phyloP scores from a whole-genome alignment of 2,888 invertebrate species.

The Netelia fuscicornis region DNA sequence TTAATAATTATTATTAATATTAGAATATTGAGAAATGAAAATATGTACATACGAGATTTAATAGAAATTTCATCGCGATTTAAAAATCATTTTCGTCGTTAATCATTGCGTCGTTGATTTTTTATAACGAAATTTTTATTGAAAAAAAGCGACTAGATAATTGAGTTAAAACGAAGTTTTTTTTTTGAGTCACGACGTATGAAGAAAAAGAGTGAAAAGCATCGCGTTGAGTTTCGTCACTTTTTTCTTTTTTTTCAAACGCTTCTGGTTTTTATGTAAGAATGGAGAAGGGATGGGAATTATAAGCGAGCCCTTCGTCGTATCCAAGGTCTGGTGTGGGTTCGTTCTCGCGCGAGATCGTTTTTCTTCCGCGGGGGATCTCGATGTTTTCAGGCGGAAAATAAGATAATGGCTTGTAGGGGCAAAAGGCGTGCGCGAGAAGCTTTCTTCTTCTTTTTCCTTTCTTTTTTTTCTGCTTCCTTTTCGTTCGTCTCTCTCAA shows the following conservation, averaged over 20 bases:
- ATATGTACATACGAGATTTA: neutral
- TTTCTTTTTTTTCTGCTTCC: neutral
- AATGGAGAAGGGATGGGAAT: neutral
- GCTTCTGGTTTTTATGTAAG: neutral
- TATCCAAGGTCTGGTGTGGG: conserved; percentile 27
- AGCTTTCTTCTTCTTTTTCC: conserved; percentile 60
- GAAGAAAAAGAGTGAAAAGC: conserved; percentile 31
- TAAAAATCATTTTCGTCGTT: too few species aligned
- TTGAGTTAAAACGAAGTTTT: conserved; percentile 24
- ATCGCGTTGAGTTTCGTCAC: conserved; percentile 30
- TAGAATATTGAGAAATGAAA: neutral
- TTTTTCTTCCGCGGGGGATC: conserved; percentile 81
- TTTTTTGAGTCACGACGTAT: neutral
- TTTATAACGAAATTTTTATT: neutral
- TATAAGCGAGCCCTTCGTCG: neutral
- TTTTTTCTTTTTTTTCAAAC: conserved; percentile 23
- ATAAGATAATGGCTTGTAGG: conserved; percentile 83
- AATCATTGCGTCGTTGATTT: too few species aligned
- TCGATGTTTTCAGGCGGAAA: conserved; percentile 83
- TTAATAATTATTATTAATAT: neutral
- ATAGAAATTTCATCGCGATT: too few species aligned
- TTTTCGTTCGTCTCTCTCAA: neutral
- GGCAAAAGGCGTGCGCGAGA: conserved; percentile 77
- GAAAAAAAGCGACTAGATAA: conserved; percentile 4
- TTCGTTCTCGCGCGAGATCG: conserved; percentile 74